Evolutionary conservation across 2,888 invertebrate species (phyloP), one percentile per base, ranked within the genome.

Genomic region (Trilocha varians): DNA sequence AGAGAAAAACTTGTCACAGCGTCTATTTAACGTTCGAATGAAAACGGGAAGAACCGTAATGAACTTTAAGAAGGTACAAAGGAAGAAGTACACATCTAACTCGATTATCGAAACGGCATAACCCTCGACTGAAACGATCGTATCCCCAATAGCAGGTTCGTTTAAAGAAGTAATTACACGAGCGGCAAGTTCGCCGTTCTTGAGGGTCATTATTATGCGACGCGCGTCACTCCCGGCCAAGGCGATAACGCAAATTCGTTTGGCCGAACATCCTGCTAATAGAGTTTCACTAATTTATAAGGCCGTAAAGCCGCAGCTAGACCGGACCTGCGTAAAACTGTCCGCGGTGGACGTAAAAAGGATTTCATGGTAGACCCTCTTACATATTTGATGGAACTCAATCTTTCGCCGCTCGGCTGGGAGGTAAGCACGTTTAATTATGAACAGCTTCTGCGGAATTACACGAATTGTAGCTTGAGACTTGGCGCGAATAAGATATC

Each of bases 241-340:
- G 78, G 82, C 80, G 85, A 85, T 85, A 84, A 84, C 82, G 78
- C 80, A 83, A 85, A 84, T 84, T 84, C 83, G 82, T 79, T 83
- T 83, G 75, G 70, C 66, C 75, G 78, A 83, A 78, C 82, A 82
- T 84, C 82, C 73, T 75, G 80, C 78, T 85, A 85, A 84, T 85
- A 85, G 84, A 84, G 84, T 84, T 85, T 82, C 78, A 78, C 82
- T 85, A 83, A 85, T 85, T 85, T 85, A 83, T 82, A 83, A 83
- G 83, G 67, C 73, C 70, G 76, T 79, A 77, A 80, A 77, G 79
- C 76, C 72, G 46, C 62, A 64, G 49, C 66, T 58, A 65, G 55
- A 56, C 65, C 66, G 69, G 65, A 62, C 69, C 65, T 64, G 60
- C 70, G 70, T 74, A 73, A 74, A 79, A 78, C 75, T 77, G 78